Evolutionary conservation across 2,888 invertebrate genomes (phyloP).

Genomic region (Tortrix viridana): DNA sequence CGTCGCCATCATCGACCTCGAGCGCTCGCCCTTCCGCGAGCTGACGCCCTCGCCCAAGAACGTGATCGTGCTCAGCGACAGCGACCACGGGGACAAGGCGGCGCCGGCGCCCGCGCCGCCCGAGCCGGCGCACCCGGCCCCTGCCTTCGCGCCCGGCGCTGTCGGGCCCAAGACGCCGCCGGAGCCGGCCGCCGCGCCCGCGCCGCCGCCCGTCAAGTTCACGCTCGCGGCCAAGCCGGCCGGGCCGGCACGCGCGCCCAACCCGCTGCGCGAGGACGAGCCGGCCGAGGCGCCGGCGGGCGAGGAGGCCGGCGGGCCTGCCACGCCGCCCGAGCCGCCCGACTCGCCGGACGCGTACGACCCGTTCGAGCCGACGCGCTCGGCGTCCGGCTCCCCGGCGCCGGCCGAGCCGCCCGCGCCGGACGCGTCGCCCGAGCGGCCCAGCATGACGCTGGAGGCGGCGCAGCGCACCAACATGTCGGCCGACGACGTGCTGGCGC

Average conservation of each 20-base stretch:
- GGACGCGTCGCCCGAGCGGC: constrained; percentile 49
- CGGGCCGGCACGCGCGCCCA: constrained; percentile 84
- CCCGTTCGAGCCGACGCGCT: constrained; percentile 96
- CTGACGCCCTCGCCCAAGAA: constrained; percentile 91
- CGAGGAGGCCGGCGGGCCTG: constrained; percentile 85
- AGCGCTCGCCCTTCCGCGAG: constrained; percentile 93
- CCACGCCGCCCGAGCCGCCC: constrained; percentile 66
- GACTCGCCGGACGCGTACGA: constrained; percentile 93
- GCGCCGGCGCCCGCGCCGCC: constrained; percentile 41
- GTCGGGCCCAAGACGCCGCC: constrained; percentile 38
- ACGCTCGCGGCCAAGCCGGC: constrained; percentile 45
- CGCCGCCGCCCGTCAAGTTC: constrained; percentile 36
- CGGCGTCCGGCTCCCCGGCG: constrained; percentile 87
- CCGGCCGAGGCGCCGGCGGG: constrained; percentile 70
- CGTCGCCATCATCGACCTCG: constrained; percentile 93
- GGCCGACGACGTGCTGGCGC: constrained; percentile 76
- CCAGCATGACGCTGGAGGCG: constrained; percentile 72
- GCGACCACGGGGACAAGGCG: constrained; percentile 86
- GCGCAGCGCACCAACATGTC: constrained; percentile 79
- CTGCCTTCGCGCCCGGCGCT: constrained; percentile 43
- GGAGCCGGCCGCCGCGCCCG: constrained; percentile 43
- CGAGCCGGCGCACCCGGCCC: constrained; percentile 61
- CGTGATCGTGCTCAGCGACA: constrained; percentile 93
- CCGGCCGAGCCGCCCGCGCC: constrained; percentile 47
- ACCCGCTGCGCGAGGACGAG: constrained; percentile 89